Percentiles rank a stretch among this genome's conserved stretches.
Conservation (phyloP, 1,140 invertebrate genomes). For the Diabrotica virgifera region DNA sequence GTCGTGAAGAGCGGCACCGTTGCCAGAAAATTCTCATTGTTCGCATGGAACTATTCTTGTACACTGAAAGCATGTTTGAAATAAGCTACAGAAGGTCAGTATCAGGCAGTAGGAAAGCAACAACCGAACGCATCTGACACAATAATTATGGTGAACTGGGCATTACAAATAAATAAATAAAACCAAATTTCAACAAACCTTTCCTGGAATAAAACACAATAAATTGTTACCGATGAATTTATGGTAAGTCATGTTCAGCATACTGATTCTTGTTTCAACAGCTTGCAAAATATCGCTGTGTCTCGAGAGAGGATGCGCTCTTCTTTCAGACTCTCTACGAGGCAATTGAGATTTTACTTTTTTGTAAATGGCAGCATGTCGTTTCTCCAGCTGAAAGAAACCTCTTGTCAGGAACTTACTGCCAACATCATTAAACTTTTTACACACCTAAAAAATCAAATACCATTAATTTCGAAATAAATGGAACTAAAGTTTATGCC, state of each 20-base stretch:
- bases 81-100: too few species aligned
- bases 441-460: constrained; percentile 67
- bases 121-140: too few species aligned
- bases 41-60: too few species aligned
- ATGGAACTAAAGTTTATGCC: too few species aligned
- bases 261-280: constrained; percentile 85
- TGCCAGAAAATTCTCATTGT: too few species aligned
- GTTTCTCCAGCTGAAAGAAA: constrained; percentile 74
- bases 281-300: constrained; percentile 88
- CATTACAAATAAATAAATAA: too few species aligned
- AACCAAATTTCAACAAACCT: constrained; percentile 53
- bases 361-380: constrained; percentile 71
- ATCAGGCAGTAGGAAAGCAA: too few species aligned
- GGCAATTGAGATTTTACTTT: constrained; percentile 80
- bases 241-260: constrained; percentile 88
- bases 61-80: too few species aligned
- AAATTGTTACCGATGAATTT: constrained; percentile 79
- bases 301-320: constrained; percentile 75
- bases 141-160: too few species aligned
- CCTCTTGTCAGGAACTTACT: constrained; percentile 76
- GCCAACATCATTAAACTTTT: constrained; percentile 71
- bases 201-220: constrained; percentile 92
- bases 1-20: too few species aligned
- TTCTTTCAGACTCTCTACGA: constrained; percentile 82
- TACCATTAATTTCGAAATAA: neutral